Evolutionary conservation across 2,113 vertebrate species (phyloP).

Genomic region (Todiramphus saurophagus): DNA sequence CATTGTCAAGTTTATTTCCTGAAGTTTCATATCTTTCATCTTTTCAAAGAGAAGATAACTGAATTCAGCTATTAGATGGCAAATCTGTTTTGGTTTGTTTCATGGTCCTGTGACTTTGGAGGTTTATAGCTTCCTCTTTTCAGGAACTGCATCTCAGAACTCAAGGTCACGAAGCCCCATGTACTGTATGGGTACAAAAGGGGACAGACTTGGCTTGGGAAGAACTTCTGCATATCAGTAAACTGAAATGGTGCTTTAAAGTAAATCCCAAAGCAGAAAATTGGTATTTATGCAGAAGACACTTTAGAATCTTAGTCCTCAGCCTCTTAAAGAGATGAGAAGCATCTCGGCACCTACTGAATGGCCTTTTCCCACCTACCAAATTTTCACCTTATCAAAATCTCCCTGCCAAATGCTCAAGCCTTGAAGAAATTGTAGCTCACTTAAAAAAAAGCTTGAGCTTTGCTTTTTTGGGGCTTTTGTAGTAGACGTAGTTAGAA

Average conservation of each 20-base stretch:
- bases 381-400: slow-evolving; percentile 28
- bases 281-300: slow-evolving; percentile 31
- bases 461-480: slow-evolving; percentile 65
- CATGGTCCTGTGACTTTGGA: not conserved
- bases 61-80: not conserved
- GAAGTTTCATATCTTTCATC: not conserved
- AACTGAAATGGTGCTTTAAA: slow-evolving; percentile 5
- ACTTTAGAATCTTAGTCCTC: slow-evolving; percentile 18
- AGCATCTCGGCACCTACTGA: slow-evolving; percentile 7
- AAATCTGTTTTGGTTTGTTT: slow-evolving; percentile 30
- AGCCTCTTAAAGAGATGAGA: not conserved
- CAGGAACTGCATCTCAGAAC: not conserved
- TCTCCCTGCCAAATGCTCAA: slow-evolving; percentile 62
- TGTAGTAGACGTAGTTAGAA: slow-evolving; percentile 71
- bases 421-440: slow-evolving; percentile 49
- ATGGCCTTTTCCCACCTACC: not conserved
- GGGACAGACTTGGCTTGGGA: slow-evolving; percentile 10
- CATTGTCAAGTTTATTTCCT: not conserved
- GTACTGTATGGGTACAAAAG: not conserved
- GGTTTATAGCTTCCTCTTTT: slow-evolving; percentile 3
- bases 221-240: slow-evolving; percentile 22
- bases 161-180: not conserved
- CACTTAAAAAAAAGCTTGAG: slow-evolving; percentile 41
- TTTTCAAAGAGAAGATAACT: slow-evolving; percentile 4
- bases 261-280: slow-evolving; percentile 13